Evolutionary conservation across 2,113 vertebrate genomes (phyloP).

Genomic region (Astur gentilis): DNA sequence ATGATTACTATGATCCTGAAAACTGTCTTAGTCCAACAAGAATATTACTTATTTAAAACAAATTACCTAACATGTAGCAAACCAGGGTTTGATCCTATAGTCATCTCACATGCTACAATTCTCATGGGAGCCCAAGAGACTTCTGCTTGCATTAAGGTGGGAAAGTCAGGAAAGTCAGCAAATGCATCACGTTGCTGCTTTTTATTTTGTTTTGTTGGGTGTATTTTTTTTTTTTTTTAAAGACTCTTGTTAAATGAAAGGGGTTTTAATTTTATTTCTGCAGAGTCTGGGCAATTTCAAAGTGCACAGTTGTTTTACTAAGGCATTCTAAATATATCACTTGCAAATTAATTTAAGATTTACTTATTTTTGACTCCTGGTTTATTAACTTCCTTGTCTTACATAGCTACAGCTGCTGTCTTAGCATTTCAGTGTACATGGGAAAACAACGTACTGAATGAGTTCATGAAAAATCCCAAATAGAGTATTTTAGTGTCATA

Average conservation of each 20-base stretch:
- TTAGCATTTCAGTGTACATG: conserved; percentile 10
- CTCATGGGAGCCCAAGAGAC: background rate
- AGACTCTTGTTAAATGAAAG: background rate
- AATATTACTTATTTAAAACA: background rate
- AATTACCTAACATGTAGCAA: background rate
- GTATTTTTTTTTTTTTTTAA: background rate
- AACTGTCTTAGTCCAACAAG: background rate
- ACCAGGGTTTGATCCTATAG: background rate
- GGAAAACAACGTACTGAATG: background rate
- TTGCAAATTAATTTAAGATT: conserved; percentile 4
- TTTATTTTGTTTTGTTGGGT: background rate
- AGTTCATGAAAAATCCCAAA: conserved; percentile 6
- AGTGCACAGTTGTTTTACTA: background rate
- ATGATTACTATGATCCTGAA: background rate
- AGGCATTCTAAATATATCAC: background rate
- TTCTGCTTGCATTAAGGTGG: background rate
- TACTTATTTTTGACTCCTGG: background rate
- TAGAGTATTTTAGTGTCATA: background rate
- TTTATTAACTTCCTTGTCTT: background rate
- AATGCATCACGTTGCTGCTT: background rate
- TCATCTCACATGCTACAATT: background rate
- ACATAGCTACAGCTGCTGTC: background rate
- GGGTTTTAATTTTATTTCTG: background rate
- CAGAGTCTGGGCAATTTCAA: background rate
- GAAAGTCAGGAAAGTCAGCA: background rate